A percentile compares a stretch with the other conserved stretches of the same genome.
These are phyloP conservation scores for Protonemura montana DNA, from an alignment of 2,888 invertebrate species.

Conservation along the genomic window DNA sequence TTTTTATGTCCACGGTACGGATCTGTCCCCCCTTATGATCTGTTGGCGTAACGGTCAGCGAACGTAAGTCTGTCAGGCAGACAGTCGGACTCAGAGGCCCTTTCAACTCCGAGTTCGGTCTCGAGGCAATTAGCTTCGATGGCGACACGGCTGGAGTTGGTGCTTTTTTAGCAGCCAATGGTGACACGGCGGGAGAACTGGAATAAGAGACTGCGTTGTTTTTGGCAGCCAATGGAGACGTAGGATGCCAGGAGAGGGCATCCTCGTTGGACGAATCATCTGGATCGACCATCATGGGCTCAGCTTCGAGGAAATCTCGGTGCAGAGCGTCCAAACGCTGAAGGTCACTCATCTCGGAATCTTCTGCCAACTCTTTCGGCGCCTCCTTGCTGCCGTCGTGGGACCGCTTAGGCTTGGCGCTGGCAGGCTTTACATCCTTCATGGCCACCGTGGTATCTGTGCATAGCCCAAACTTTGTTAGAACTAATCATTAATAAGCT, in stretches of 20 bases:
- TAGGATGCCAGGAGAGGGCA: background rate
- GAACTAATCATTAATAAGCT: too few species aligned
- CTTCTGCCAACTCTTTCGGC: background rate
- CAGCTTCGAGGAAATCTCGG: background rate
- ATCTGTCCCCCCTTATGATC: background rate
- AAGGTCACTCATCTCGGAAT: background rate
- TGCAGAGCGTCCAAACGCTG: background rate
- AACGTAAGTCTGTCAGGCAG: background rate
- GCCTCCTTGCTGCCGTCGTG: background rate
- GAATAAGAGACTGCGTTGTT: too few species aligned
- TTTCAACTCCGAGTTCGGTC: background rate
- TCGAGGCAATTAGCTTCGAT: background rate
- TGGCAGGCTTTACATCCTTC: too few species aligned
- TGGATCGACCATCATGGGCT: background rate
- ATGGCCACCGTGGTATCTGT: too few species aligned
- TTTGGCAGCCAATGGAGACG: background rate
- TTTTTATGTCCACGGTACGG: background rate
- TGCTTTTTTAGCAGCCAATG: background rate
- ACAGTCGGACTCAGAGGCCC: background rate
- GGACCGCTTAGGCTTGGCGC: too few species aligned
- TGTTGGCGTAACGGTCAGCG: background rate
- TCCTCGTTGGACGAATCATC: background rate
- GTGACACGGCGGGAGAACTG: background rate
- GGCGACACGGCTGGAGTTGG: background rate
- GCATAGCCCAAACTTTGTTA: too few species aligned